A percentile compares a stretch with the other conserved stretches of the same genome.
phyloP scores from a whole-genome alignment of 30 jellyfish, hydroid and myxozoan genomes.

The Mastigias papua region DNA sequence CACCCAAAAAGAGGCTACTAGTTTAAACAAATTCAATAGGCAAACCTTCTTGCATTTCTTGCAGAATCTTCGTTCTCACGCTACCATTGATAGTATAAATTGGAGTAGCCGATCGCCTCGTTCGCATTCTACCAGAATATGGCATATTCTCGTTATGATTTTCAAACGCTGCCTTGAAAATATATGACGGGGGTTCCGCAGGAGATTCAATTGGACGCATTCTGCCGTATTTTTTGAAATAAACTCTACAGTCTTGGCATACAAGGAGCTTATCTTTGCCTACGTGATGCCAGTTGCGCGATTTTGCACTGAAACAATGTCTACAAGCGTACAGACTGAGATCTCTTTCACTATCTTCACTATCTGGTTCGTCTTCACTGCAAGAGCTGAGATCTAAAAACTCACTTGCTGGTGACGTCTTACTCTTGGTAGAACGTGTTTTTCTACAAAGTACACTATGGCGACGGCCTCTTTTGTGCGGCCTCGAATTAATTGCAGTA shows the following conservation, averaged over 20 bases:
- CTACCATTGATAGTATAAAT: conserved; percentile 76
- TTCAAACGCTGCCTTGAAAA: conserved; percentile 94
- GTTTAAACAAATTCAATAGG: no score
- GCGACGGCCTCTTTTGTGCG: conserved; percentile 99
- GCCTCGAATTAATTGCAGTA: conserved; percentile 90
- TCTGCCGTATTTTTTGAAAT: conserved; percentile 93
- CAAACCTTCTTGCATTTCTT: conserved; percentile 86
- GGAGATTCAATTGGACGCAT: conserved; percentile 89
- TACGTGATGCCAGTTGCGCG: conserved; percentile 99
- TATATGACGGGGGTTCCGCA: conserved; percentile 96
- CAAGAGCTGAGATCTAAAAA: conserved; percentile 97
- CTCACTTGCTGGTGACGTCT: conserved; percentile 88
- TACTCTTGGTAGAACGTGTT: conserved; percentile 94
- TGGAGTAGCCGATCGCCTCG: conserved; percentile 98
- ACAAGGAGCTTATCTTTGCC: conserved; percentile 91
- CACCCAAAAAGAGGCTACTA: no score
- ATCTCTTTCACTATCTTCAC: conserved; percentile 98
- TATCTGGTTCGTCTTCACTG: conserved; percentile 94
- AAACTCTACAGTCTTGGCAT: conserved; percentile 85
- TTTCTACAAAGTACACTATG: conserved; percentile 92
- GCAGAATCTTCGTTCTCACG: conserved; percentile 74
- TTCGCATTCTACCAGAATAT: conserved; percentile 93
- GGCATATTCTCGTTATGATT: conserved; percentile 83
- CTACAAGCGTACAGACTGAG: conserved; percentile 96
- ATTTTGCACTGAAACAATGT: conserved; percentile 93